Conservation (phyloP, 2,113 vertebrate species). For the Arvicanthis niloticus region DNA sequence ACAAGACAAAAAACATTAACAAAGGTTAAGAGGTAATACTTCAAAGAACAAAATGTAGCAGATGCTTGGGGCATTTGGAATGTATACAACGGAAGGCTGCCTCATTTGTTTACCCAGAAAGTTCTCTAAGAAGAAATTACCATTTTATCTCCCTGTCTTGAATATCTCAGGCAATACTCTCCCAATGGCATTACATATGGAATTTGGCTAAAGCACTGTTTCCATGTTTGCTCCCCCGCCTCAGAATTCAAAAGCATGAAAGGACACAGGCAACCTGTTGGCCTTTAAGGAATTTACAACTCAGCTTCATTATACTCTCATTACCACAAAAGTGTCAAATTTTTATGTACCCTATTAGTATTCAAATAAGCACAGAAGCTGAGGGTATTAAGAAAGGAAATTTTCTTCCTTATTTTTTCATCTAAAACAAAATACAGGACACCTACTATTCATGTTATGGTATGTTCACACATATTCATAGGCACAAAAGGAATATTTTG, state of each 20-base stretch:
- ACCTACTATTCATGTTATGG: conserved; percentile 68
- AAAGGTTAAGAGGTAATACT: conserved; percentile 90
- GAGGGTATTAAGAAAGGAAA: conserved; percentile 76
- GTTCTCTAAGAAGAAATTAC: conserved; percentile 84
- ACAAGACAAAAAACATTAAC: conserved; percentile 85
- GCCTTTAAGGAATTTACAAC: conserved; percentile 74
- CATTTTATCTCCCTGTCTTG: conserved; percentile 84
- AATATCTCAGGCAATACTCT: conserved; percentile 82
- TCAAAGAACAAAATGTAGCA: conserved; percentile 89
- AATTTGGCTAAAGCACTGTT: conserved; percentile 89
- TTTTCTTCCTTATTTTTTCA: conserved; percentile 83
- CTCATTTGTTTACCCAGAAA: conserved; percentile 88
- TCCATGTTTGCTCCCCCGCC: conserved; percentile 72
- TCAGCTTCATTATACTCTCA: conserved; percentile 51
- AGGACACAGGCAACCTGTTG: conserved; percentile 62
- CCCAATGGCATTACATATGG: conserved; percentile 81
- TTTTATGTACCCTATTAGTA: conserved; percentile 82
- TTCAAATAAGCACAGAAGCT: conserved; percentile 79
- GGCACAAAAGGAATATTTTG: conserved; percentile 79
- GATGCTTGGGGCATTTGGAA: conserved; percentile 87
- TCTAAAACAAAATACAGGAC: conserved; percentile 81
- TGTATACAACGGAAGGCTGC: conserved; percentile 86
- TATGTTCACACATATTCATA: conserved; percentile 67
- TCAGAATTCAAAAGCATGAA: conserved; percentile 78
- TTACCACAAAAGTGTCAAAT: conserved; percentile 76